phyloP scores from a whole-genome alignment of 2,113 vertebrate species.

The Grus americana region DNA sequence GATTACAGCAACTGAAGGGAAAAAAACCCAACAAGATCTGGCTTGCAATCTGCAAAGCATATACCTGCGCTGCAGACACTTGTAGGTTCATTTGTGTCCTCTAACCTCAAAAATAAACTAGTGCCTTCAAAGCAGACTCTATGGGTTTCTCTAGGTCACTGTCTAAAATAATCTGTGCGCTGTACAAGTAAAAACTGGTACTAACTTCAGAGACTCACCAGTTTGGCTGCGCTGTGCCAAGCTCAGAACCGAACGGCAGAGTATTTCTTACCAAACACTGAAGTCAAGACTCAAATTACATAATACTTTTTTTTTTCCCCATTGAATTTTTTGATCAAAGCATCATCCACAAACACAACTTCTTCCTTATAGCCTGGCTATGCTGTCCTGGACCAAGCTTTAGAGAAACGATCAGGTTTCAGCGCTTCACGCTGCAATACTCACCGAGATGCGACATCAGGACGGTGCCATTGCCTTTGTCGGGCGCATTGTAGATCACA shows the following conservation, averaged over 20 bases:
- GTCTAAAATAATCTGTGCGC: not conserved
- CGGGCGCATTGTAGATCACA: constrained; percentile 81
- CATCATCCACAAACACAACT: not conserved
- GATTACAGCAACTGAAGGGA: not conserved
- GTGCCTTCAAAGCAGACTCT: not conserved
- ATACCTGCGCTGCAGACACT: not conserved
- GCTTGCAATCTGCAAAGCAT: not conserved
- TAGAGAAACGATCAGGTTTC: not conserved
- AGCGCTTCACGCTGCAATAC: not conserved
- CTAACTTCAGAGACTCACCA: not conserved
- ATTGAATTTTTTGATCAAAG: not conserved
- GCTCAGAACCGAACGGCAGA: not conserved
- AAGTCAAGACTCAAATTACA: not conserved
- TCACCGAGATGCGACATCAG: constrained; percentile 81
- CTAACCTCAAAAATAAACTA: not conserved
- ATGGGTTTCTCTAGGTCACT: not conserved
- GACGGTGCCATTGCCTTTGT: constrained; percentile 67
- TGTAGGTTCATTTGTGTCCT: not conserved
- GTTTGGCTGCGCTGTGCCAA: not conserved
- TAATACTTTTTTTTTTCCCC: not conserved
- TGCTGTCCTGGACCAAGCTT: not conserved
- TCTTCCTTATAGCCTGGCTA: not conserved
- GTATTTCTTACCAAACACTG: not conserved
- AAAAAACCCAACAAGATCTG: not conserved
- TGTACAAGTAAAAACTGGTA: not conserved